These are phyloP conservation scores for Hyles euphorbiae DNA, from an alignment of 1,140 invertebrate genomes.

Conservation along the genomic window DNA sequence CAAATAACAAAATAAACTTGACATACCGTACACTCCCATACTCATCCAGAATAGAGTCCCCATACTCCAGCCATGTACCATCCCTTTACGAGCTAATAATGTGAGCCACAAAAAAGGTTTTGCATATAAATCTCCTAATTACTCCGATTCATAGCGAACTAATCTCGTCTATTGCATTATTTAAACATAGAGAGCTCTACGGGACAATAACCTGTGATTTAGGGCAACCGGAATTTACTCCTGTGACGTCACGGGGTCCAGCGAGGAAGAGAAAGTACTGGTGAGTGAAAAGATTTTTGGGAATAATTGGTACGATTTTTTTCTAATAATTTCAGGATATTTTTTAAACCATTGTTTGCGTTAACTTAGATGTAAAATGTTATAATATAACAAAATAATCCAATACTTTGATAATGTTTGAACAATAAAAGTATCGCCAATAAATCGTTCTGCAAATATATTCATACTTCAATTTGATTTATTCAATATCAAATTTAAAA, in stretches of 20 bases:
- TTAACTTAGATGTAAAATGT: too few species aligned
- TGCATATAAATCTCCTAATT: slow-evolving; percentile 74
- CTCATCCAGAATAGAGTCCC: slow-evolving; percentile 38
- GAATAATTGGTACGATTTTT: too few species aligned
- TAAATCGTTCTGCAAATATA: too few species aligned
- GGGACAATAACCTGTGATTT: slow-evolving; percentile 65
- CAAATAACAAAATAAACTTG: too few species aligned
- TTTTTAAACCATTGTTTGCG: too few species aligned
- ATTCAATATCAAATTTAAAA: too few species aligned
- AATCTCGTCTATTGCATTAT: slow-evolving; percentile 58
- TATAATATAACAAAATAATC: too few species aligned
- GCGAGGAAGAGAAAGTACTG: slow-evolving; percentile 4
- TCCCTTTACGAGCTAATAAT: slow-evolving; percentile 61
- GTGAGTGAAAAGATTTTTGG: not conserved
- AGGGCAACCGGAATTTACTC: slow-evolving; percentile 40
- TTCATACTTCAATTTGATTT: too few species aligned
- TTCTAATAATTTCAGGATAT: not conserved
- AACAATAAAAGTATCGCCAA: too few species aligned
- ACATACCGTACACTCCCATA: slow-evolving; percentile 2
- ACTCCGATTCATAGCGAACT: slow-evolving; percentile 56
- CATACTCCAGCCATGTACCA: slow-evolving; percentile 20
- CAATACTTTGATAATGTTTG: too few species aligned
- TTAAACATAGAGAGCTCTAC: slow-evolving; percentile 24
- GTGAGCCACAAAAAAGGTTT: slow-evolving; percentile 60
- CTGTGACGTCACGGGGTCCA: slow-evolving; percentile 11